These are phyloP conservation scores for Myocastor coypus DNA, from an alignment of 2,113 vertebrate species.

Conservation along the genomic window DNA sequence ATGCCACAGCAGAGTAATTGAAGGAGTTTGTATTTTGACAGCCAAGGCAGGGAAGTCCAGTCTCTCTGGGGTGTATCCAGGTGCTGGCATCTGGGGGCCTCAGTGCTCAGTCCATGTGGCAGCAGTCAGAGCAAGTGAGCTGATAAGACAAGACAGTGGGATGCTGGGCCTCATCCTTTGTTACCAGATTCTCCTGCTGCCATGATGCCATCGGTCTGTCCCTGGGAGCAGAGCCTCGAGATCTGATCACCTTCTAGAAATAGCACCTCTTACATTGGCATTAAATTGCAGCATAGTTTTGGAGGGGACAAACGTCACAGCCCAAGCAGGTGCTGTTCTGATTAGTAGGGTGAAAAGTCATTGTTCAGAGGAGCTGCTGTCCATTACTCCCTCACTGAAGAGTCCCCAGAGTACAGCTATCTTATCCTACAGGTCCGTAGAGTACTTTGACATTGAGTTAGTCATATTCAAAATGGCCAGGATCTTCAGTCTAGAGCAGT, in stretches of 20 bases:
- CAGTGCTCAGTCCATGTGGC: too few species aligned
- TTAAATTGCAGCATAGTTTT: neutral
- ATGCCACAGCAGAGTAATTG: too few species aligned
- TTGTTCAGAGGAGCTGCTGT: neutral
- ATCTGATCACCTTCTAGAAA: neutral
- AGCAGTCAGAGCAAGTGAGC: neutral
- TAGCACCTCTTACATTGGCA: neutral
- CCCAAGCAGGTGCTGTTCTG: neutral
- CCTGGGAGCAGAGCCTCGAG: neutral
- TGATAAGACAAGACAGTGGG: rapidly evolving
- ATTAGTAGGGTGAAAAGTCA: neutral
- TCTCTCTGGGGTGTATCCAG: too few species aligned
- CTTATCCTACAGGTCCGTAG: neutral
- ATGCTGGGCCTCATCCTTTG: too few species aligned
- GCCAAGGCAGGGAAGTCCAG: neutral
- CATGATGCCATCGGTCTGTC: neutral
- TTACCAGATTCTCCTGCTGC: neutral
- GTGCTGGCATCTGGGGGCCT: neutral
- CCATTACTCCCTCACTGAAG: neutral
- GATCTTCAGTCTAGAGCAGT: neutral
- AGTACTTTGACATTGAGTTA: neutral
- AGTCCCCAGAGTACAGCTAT: neutral
- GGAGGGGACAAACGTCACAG: neutral
- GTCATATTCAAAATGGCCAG: neutral
- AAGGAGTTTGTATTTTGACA: neutral